Percentiles rank a stretch among this genome's conserved stretches.
Conservation (phyloP, 2,797 vertebrate genomes). For the Rhadinocentrus ornatus region DNA sequence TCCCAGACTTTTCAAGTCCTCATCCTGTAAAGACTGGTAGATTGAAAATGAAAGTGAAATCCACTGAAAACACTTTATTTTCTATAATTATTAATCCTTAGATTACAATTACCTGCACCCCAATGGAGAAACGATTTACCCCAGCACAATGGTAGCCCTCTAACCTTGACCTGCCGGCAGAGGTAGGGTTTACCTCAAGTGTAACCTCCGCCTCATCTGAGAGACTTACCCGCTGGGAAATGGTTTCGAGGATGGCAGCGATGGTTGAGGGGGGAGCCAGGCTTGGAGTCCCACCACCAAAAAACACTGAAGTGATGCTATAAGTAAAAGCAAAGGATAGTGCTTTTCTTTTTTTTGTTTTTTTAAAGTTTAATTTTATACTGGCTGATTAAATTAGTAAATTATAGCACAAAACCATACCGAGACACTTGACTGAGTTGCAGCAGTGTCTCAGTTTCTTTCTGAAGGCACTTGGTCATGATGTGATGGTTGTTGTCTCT, state of each 20-base stretch:
- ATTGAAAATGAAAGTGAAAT: background rate
- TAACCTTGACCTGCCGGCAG: slow-evolving; percentile 72
- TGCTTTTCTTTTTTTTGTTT: no score
- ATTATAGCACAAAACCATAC: slow-evolving; percentile 67
- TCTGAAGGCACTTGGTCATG: slow-evolving; percentile 84
- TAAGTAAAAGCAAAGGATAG: background rate
- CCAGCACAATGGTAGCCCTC: slow-evolving; percentile 82
- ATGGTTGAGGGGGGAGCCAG: slow-evolving; percentile 87
- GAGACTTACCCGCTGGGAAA: slow-evolving; percentile 74
- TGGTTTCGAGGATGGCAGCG: slow-evolving; percentile 82
- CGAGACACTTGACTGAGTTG: slow-evolving; percentile 85
- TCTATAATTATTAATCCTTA: background rate
- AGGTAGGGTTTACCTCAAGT: slow-evolving; percentile 92
- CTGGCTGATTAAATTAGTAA: background rate
- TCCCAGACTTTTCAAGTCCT: slow-evolving; percentile 86
- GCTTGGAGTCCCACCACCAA: slow-evolving; percentile 95
- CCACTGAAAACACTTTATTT: background rate
- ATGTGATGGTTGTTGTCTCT: slow-evolving; percentile 78
- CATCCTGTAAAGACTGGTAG: slow-evolving; percentile 85
- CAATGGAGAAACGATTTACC: slow-evolving; percentile 91
- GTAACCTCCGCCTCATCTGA: slow-evolving; percentile 84
- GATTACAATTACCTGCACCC: slow-evolving; percentile 87
- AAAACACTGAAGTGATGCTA: slow-evolving; percentile 92
- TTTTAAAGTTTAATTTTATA: background rate
- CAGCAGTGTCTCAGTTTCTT: slow-evolving; percentile 85